Conservation (phyloP, 2,888 invertebrate genomes). For the Thyatira batis region DNA sequence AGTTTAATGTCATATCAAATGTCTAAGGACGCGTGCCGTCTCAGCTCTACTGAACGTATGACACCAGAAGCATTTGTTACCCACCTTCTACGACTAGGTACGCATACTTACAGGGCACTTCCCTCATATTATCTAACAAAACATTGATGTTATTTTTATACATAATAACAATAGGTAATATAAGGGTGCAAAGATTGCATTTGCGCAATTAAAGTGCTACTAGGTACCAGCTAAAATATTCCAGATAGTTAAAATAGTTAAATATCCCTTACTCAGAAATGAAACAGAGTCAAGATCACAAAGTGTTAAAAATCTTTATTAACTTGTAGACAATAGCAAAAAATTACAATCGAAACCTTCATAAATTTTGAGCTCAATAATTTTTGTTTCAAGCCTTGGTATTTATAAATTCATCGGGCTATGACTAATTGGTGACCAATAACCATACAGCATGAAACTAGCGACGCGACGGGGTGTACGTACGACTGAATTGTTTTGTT, state of each 20-base stretch:
- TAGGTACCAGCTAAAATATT: constrained; percentile 34
- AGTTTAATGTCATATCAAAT: constrained; percentile 78
- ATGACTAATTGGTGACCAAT: constrained; percentile 74
- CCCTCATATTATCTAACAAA: no score
- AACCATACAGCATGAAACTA: constrained; percentile 49
- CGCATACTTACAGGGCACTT: neutral
- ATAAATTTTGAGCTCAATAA: constrained; percentile 58
- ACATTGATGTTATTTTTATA: neutral
- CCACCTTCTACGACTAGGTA: neutral
- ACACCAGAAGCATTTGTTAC: neutral
- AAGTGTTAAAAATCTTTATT: constrained; percentile 74
- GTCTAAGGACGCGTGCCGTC: constrained; percentile 58
- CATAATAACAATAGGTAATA: constrained; percentile 17
- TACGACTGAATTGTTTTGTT: constrained; percentile 60
- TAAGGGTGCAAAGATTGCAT: constrained; percentile 18
- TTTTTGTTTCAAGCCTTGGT: constrained; percentile 62
- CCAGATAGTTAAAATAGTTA: constrained; percentile 35
- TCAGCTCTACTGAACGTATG: constrained; percentile 6
- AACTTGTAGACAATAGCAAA: constrained; percentile 61
- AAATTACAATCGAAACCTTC: constrained; percentile 59
- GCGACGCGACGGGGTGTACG: constrained; percentile 66
- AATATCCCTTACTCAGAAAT: constrained; percentile 42
- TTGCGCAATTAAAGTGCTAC: constrained; percentile 26
- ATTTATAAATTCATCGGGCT: constrained; percentile 55
- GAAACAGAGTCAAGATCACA: constrained; percentile 57